These are phyloP conservation scores for Apis cerana DNA, from an alignment of 1,140 invertebrate genomes.

Conservation along the genomic window DNA sequence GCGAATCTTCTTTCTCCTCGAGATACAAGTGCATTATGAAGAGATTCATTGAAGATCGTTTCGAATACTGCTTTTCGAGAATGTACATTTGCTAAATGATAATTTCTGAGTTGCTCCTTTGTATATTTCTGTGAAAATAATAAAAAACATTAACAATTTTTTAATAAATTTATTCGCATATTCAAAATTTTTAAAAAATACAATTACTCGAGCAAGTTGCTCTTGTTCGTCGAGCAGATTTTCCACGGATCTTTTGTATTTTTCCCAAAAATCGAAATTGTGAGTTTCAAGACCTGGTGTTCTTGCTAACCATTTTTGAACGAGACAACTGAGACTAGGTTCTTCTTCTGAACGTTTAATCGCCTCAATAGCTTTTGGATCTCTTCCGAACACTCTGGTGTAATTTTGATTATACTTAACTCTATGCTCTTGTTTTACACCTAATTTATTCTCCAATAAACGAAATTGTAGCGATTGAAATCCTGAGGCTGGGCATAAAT, in stretches of 20 bases:
- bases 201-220: slow-evolving; percentile 68
- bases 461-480: slow-evolving; percentile 99
- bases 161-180: neutral
- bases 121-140: slow-evolving; percentile 67
- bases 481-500: slow-evolving; percentile 96
- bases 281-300: slow-evolving; percentile 93
- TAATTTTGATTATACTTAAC: slow-evolving; percentile 97
- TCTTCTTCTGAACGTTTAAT: slow-evolving; percentile 91
- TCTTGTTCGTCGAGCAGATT: slow-evolving; percentile 87
- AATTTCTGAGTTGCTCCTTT: slow-evolving; percentile 83
- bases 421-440: slow-evolving; percentile 92
- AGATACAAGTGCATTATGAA: slow-evolving; percentile 90
- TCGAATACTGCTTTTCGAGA: slow-evolving; percentile 92
- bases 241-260: slow-evolving; percentile 91
- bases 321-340: slow-evolving; percentile 90
- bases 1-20: slow-evolving; percentile 94
- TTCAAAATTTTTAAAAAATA: neutral
- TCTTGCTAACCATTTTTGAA: slow-evolving; percentile 96
- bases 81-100: slow-evolving; percentile 87
- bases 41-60: slow-evolving; percentile 92
- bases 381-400: slow-evolving; percentile 91
- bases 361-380: slow-evolving; percentile 86
- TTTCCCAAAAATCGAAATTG: slow-evolving; percentile 97
- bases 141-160: neutral
- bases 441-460: slow-evolving; percentile 97